These are phyloP conservation scores for Nephrotoma appendiculata DNA, from an alignment of 2,888 invertebrate species.

Conservation along the genomic window DNA sequence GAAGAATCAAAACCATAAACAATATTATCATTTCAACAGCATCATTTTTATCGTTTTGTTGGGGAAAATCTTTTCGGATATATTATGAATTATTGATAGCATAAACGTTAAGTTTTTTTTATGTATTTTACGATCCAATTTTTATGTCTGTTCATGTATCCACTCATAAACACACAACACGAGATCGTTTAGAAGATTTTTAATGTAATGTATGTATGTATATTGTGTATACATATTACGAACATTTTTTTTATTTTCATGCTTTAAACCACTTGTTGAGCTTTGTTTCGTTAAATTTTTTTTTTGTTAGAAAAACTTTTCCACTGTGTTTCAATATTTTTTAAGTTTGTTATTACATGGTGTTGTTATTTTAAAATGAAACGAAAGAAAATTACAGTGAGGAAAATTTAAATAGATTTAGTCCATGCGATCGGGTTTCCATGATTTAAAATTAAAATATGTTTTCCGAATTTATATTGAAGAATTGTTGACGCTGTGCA, in stretches of 20 bases:
- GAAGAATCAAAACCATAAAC: slow-evolving; percentile 4
- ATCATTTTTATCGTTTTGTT: slow-evolving; percentile 4
- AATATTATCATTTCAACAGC: slow-evolving; percentile 4
- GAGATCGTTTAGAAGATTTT: slow-evolving; percentile 6
- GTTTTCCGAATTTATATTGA: no score
- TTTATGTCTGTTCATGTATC: slow-evolving; percentile 4
- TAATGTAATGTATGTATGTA: not conserved
- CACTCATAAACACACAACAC: slow-evolving; percentile 6
- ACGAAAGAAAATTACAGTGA: not conserved
- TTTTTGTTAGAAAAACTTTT: not conserved
- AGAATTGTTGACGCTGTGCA: no score
- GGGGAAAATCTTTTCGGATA: slow-evolving; percentile 3
- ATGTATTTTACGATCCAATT: not conserved
- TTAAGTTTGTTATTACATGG: not conserved
- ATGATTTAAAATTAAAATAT: no score
- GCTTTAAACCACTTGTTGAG: not conserved
- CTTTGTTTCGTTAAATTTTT: not conserved
- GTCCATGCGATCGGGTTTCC: no score
- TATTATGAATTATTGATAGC: slow-evolving; percentile 3
- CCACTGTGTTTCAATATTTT: not conserved
- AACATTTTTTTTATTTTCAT: not conserved
- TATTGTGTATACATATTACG: not conserved
- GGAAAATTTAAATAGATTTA: not conserved
- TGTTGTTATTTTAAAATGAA: not conserved
- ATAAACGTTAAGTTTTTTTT: slow-evolving; percentile 2